Percentiles rank a stretch among this genome's conserved stretches.
Evolutionary conservation across 2,113 vertebrate species (phyloP).

Genomic region (Uria aalge): DNA sequence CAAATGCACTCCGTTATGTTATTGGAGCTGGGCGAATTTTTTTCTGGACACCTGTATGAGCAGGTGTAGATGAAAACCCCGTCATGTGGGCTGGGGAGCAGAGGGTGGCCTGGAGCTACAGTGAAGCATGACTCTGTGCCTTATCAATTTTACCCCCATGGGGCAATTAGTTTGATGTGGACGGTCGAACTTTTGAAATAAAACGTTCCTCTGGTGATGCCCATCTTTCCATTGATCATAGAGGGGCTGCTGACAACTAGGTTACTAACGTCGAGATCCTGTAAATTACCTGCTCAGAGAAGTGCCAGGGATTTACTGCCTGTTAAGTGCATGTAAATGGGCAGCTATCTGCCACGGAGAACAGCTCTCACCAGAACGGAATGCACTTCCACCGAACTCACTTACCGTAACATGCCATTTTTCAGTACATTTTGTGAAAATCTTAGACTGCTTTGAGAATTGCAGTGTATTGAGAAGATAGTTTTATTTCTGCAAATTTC

Average conservation of each 20-base stretch:
- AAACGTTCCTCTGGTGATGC: background rate
- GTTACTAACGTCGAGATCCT: background rate
- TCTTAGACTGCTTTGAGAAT: background rate
- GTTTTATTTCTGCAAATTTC: background rate
- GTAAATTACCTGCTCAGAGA: background rate
- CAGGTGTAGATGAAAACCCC: background rate
- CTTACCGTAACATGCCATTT: background rate
- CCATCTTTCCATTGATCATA: background rate
- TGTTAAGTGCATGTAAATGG: background rate
- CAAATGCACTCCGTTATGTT: background rate
- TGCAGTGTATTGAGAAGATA: background rate
- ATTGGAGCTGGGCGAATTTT: background rate
- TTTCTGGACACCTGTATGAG: background rate
- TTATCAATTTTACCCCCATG: no score
- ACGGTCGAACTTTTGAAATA: background rate
- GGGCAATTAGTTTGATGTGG: background rate
- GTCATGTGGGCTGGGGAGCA: background rate
- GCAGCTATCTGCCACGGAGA: background rate
- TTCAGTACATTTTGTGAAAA: background rate
- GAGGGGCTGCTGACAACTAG: background rate
- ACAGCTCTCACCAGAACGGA: background rate
- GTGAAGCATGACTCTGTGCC: background rate
- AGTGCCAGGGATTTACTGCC: background rate
- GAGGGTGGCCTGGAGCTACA: background rate
- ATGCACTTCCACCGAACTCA: background rate